These are phyloP conservation scores for Antigone vipio DNA, from an alignment of 2,113 vertebrate species.

Conservation along the genomic window DNA sequence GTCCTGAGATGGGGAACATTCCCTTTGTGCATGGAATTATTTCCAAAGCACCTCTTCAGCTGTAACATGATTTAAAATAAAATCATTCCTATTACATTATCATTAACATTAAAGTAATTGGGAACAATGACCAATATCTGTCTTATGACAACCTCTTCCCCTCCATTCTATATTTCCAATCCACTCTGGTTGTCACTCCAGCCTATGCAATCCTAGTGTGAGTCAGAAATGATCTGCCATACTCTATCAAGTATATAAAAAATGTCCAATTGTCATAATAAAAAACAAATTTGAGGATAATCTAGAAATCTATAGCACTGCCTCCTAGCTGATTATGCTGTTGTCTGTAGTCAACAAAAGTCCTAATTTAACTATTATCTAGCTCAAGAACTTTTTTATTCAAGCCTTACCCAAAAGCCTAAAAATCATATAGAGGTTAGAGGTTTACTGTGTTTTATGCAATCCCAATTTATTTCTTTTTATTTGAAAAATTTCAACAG, in stretches of 20 bases:
- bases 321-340: not conserved
- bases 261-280: not conserved
- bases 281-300: not conserved
- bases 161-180: not conserved
- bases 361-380: not conserved
- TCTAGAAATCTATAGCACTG: not conserved
- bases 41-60: not conserved
- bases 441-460: not conserved
- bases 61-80: not conserved
- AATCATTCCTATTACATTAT: not conserved
- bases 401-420: not conserved
- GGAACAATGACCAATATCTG: not conserved
- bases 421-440: not conserved
- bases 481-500: not conserved
- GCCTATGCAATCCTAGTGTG: not conserved
- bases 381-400: not conserved
- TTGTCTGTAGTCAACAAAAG: not conserved
- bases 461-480: not conserved
- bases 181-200: not conserved
- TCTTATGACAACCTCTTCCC: not conserved
- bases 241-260: not conserved
- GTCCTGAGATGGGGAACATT: not conserved
- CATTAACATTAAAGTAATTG: not conserved
- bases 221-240: not conserved
- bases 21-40: not conserved